These are phyloP conservation scores for Nyleta sp. DNA, from an alignment of 2,888 invertebrate species.

Conservation along the genomic window DNA sequence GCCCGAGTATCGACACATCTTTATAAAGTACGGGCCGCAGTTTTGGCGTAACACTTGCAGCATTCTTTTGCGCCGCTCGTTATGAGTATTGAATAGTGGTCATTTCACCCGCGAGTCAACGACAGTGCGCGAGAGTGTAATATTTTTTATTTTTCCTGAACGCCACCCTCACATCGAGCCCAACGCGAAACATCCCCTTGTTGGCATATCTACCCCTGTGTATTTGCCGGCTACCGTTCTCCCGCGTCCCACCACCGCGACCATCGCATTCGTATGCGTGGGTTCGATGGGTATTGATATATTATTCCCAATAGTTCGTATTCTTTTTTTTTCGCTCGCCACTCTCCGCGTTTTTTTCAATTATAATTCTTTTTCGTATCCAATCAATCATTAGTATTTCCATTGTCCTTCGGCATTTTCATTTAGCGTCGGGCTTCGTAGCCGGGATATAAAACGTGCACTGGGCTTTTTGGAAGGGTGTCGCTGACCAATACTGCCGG, in stretches of 20 bases:
- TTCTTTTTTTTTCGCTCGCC: conserved; percentile 75
- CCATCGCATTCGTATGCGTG: conserved; percentile 81
- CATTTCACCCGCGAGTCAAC: conserved; percentile 77
- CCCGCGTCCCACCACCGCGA: conserved; percentile 57
- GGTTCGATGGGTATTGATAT: conserved; percentile 83
- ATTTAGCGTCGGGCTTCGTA: conserved; percentile 79
- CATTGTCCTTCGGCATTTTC: conserved; percentile 83
- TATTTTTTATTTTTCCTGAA: conserved; percentile 80
- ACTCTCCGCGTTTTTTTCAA: conserved; percentile 81
- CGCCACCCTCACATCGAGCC: conserved; percentile 63
- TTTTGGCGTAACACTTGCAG: conserved; percentile 74
- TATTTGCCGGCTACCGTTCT: conserved; percentile 63
- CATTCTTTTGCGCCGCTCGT: conserved; percentile 77
- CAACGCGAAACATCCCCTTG: conserved; percentile 63
- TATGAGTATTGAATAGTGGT: conserved; percentile 80
- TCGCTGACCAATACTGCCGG: conserved; percentile 71
- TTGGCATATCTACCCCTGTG: conserved; percentile 69
- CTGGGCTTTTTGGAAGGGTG: conserved; percentile 66
- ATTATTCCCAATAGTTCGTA: conserved; percentile 82
- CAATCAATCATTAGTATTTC: conserved; percentile 83
- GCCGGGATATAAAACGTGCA: conserved; percentile 67
- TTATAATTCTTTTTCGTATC: conserved; percentile 83
- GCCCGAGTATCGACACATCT: no score
- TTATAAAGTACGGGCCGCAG: conserved; percentile 70
- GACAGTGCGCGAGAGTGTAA: conserved; percentile 79